These are phyloP conservation scores for Cryptocheilus praepositus DNA, from an alignment of 2,888 invertebrate species.

Conservation along the genomic window DNA sequence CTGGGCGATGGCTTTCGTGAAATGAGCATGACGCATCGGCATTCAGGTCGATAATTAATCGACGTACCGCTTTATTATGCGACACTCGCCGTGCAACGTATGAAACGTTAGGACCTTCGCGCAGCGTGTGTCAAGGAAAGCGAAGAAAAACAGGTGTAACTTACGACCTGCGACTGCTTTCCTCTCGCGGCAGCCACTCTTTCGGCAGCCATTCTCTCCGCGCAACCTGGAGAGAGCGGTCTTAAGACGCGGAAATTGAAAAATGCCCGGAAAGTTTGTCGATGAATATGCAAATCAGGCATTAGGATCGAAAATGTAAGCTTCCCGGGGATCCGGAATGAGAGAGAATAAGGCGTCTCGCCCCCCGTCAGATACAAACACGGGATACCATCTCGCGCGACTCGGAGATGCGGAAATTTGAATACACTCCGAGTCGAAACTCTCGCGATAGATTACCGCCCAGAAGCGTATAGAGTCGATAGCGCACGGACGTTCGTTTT, in stretches of 20 bases:
- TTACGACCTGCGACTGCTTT: constrained; percentile 18
- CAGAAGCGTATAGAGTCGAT: too few species aligned
- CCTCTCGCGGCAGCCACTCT: background rate
- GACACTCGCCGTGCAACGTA: background rate
- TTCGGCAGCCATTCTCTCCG: background rate
- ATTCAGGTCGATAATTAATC: constrained; percentile 38
- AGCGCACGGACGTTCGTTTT: too few species aligned
- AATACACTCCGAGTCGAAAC: background rate
- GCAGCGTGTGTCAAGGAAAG: constrained; percentile 23
- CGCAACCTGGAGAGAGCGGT: constrained; percentile 34
- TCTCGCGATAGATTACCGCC: too few species aligned
- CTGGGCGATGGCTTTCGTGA: constrained; percentile 36
- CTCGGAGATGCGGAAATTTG: constrained; percentile 12
- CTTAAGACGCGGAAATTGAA: constrained; percentile 56
- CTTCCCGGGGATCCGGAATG: constrained; percentile 30
- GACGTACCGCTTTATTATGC: constrained; percentile 7
- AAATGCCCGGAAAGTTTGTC: constrained; percentile 58
- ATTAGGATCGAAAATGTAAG: constrained; percentile 45
- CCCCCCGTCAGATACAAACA: constrained; percentile 13
- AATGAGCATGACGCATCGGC: constrained; percentile 42
- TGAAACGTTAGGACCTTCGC: too few species aligned
- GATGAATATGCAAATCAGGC: constrained; percentile 61
- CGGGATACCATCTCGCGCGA: constrained; percentile 15
- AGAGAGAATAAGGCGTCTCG: constrained; percentile 23
- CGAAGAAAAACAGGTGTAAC: constrained; percentile 34